Evolutionary conservation across 1,140 invertebrate genomes (phyloP).

Genomic region (Ceratina australensis): DNA sequence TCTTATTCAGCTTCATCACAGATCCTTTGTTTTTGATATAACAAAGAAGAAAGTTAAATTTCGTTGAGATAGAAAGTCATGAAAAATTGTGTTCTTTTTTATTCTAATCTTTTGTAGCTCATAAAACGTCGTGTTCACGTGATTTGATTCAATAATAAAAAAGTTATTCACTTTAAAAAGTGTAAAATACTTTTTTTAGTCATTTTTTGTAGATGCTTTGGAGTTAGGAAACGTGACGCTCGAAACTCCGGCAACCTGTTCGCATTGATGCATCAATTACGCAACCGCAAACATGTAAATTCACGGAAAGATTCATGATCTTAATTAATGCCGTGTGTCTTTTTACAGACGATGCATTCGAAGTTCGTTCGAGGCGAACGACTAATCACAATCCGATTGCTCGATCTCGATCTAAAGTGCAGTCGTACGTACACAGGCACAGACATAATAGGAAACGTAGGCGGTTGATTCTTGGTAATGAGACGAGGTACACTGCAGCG

Average conservation of each 20-base stretch:
- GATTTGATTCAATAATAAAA: too few relatives aligned
- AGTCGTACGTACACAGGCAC: not conserved
- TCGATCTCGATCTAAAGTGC: not conserved
- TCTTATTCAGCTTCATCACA: too few relatives aligned
- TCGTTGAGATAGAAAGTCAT: too few relatives aligned
- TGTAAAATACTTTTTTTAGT: too few relatives aligned
- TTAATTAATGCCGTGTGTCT: not conserved
- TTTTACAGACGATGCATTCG: not conserved
- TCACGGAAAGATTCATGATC: constrained; percentile 22
- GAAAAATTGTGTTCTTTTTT: too few relatives aligned
- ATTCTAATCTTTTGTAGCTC: too few relatives aligned
- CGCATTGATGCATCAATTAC: constrained; percentile 22
- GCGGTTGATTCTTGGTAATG: constrained; percentile 12
- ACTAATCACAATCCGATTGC: not conserved
- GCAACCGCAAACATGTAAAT: constrained; percentile 28
- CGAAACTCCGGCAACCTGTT: not conserved
- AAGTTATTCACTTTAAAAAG: too few relatives aligned
- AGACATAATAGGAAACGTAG: constrained; percentile 1
- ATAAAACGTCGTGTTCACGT: too few relatives aligned
- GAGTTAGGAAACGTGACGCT: not conserved
- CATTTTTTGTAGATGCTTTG: too few relatives aligned
- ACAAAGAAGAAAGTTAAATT: too few relatives aligned
- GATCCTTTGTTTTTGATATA: too few relatives aligned
- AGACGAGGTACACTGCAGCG: constrained; percentile 4
- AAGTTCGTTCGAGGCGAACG: not conserved